phyloP scores from a whole-genome alignment of 2,888 invertebrate genomes.

The Hecatera dysodea region DNA sequence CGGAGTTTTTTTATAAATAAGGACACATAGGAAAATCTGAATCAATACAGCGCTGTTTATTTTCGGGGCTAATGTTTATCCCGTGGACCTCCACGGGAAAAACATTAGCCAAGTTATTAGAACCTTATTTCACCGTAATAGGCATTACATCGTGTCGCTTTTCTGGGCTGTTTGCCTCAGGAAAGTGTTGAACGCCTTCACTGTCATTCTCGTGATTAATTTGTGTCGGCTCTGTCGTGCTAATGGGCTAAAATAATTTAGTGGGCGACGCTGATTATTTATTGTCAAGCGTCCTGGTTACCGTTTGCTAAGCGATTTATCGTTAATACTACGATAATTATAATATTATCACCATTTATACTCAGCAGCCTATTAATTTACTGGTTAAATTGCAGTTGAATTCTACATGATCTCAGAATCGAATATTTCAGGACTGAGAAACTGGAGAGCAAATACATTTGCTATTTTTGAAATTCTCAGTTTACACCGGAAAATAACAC shows the following conservation, averaged over 20 bases:
- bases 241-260: conserved; percentile 90
- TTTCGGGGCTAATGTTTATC: conserved; percentile 9
- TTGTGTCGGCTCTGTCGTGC: conserved; percentile 86
- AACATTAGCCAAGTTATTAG: conserved; percentile 44
- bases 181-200: conserved; percentile 88
- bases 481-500: conserved; percentile 23
- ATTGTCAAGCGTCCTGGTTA: conserved; percentile 77
- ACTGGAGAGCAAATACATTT: not conserved
- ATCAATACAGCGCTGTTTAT: conserved; percentile 36
- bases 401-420: not conserved
- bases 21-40: not conserved
- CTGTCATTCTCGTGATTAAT: conserved; percentile 89
- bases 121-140: conserved; percentile 54
- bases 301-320: conserved; percentile 79
- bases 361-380: conserved; percentile 35
- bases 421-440: not conserved
- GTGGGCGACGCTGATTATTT: conserved; percentile 86
- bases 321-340: conserved; percentile 71
- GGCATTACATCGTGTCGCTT: conserved; percentile 62
- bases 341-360: conserved; percentile 51
- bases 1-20: conserved; percentile 27
- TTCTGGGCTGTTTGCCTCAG: conserved; percentile 72
- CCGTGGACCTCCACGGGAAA: conserved; percentile 17
- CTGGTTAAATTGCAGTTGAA: conserved; percentile 27
- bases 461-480: conserved; percentile 13